A percentile compares a stretch with the other conserved stretches of the same genome.
Evolutionary conservation across 1,140 invertebrate species (phyloP).

Genomic region (Patella vulgata): DNA sequence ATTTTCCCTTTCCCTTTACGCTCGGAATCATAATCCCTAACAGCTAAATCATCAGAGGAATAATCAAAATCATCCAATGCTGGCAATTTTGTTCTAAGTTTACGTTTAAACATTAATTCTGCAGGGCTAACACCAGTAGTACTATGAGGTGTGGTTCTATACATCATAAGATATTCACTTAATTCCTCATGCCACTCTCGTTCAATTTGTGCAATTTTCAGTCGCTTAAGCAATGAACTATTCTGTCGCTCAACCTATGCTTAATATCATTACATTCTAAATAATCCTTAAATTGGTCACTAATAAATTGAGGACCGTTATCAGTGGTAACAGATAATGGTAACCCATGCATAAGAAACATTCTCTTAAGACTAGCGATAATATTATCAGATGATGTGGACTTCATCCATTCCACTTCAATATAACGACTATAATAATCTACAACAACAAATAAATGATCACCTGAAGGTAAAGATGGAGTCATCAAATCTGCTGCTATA

Average conservation of each 20-base stretch:
- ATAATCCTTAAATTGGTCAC: slow-evolving; percentile 16
- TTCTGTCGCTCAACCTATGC: slow-evolving; percentile 26
- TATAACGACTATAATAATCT: slow-evolving; percentile 36
- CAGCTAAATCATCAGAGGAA: not conserved
- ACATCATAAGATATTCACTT: slow-evolving; percentile 18
- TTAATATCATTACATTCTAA: slow-evolving; percentile 20
- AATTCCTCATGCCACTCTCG: slow-evolving; percentile 26
- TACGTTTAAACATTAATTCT: slow-evolving; percentile 30
- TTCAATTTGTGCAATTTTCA: slow-evolving; percentile 30
- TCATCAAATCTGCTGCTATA: slow-evolving; percentile 31
- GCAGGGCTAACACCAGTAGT: slow-evolving; percentile 23
- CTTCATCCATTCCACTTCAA: slow-evolving; percentile 33
- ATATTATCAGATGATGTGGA: slow-evolving; percentile 19
- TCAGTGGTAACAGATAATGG: slow-evolving; percentile 18
- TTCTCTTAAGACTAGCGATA: slow-evolving; percentile 11
- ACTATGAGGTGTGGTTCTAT: slow-evolving; percentile 18
- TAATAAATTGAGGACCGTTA: slow-evolving; percentile 31
- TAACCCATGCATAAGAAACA: slow-evolving; percentile 33
- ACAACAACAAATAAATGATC: slow-evolving; percentile 29
- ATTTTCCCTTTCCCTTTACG: slow-evolving; percentile 25
- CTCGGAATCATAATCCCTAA: slow-evolving; percentile 27
- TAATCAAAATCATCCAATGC: slow-evolving; percentile 8
- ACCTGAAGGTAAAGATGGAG: slow-evolving; percentile 31
- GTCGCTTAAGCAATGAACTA: slow-evolving; percentile 35
- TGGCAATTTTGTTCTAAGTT: slow-evolving; percentile 34